phyloP scores from a whole-genome alignment of 2,113 vertebrate species.

The Platysteira castanea region DNA sequence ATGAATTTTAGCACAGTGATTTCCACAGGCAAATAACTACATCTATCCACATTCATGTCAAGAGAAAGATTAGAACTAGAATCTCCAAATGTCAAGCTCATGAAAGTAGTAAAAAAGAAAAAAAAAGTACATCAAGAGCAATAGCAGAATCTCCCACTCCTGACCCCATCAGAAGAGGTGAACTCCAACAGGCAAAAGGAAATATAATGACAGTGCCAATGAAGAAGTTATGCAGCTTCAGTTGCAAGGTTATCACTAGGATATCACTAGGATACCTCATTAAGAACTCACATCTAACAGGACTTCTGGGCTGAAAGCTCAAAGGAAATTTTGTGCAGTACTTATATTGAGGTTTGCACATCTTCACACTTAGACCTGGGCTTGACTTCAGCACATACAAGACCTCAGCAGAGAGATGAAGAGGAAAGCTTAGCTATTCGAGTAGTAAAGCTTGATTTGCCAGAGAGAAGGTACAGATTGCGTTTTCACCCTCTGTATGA shows the following conservation, averaged over 20 bases:
- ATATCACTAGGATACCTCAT: not conserved
- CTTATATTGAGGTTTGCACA: not conserved
- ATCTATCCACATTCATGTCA: not conserved
- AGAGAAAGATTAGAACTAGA: not conserved
- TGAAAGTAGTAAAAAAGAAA: not conserved
- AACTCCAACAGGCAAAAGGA: not conserved
- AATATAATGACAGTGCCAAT: not conserved
- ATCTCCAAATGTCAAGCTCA: not conserved
- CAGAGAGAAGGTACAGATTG: not conserved
- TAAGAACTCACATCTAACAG: not conserved
- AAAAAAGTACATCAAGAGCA: not conserved
- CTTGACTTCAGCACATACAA: not conserved
- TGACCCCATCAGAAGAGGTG: not conserved
- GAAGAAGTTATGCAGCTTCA: not conserved
- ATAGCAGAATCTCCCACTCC: not conserved
- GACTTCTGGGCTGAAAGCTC: not conserved
- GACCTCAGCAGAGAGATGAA: not conserved
- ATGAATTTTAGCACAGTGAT: not conserved
- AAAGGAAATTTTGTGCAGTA: not conserved
- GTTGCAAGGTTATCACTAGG: not conserved
- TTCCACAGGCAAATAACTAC: constrained; percentile 19
- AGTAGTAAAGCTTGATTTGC: not conserved
- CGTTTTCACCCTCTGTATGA: not conserved
- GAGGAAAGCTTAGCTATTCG: not conserved
- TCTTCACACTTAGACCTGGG: not conserved